A percentile compares a stretch with the other conserved stretches of the same genome.
Evolutionary conservation across 2,113 vertebrate species (phyloP).

Genomic region (Galemys pyrenaicus): DNA sequence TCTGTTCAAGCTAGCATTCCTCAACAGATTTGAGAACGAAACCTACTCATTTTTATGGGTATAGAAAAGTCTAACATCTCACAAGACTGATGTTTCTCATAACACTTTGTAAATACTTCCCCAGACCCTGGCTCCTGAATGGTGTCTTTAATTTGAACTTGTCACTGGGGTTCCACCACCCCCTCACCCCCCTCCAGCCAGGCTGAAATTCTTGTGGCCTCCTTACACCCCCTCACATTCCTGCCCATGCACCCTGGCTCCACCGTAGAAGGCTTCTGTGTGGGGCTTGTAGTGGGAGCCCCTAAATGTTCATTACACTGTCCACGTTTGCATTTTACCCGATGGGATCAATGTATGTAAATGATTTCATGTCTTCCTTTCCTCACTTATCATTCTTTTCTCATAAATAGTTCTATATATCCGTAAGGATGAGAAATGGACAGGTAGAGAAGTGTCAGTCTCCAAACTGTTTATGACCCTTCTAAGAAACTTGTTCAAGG

Average conservation of each 20-base stretch:
- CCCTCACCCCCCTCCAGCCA: background rate
- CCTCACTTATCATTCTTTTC: background rate
- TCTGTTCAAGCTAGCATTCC: background rate
- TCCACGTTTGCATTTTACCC: background rate
- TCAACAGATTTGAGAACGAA: background rate
- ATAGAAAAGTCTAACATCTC: background rate
- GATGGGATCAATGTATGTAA: rapidly evolving
- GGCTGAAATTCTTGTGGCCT: constrained; percentile 38
- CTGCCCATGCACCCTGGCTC: background rate
- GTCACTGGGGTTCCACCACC: background rate
- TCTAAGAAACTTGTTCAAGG: background rate
- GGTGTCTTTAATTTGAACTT: constrained; percentile 35
- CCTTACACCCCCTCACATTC: background rate
- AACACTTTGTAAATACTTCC: background rate
- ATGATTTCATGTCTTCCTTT: background rate
- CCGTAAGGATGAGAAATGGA: constrained; percentile 27
- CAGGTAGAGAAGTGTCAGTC: background rate
- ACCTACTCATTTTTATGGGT: background rate
- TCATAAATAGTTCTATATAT: background rate
- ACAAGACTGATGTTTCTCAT: background rate
- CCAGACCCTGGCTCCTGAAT: constrained; percentile 2
- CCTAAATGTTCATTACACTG: background rate
- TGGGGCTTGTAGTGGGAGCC: background rate
- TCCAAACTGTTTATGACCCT: constrained; percentile 16
- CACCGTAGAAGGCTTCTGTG: background rate